These are phyloP conservation scores for human (Homo sapiens) DNA, from an alignment of 2,113 vertebrate species.

Conservation along the genomic window GRCh38 chr3:127810501-127811000, in stretches of 20 bases:
- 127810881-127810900: neutral
- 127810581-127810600: neutral
- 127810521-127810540: neutral
- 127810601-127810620: neutral
- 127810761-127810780: accelerated
- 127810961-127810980: neutral
- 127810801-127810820: no score
- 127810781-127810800: neutral
- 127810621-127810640: neutral
- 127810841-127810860: neutral
- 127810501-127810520: neutral
- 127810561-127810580: neutral
- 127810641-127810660: neutral
- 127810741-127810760: accelerated
- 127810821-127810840: neutral
- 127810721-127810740: accelerated
- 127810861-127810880: neutral
- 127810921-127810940: accelerated
- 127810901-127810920: neutral
- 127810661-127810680: neutral
- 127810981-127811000: neutral
- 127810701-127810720: accelerated
- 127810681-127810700: neutral
- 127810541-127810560: neutral
- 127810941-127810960: neutral